Evolutionary conservation across 2,888 invertebrate genomes (phyloP), one percentile per base, ranked within the genome.

Genomic region (Amiota communis): DNA sequence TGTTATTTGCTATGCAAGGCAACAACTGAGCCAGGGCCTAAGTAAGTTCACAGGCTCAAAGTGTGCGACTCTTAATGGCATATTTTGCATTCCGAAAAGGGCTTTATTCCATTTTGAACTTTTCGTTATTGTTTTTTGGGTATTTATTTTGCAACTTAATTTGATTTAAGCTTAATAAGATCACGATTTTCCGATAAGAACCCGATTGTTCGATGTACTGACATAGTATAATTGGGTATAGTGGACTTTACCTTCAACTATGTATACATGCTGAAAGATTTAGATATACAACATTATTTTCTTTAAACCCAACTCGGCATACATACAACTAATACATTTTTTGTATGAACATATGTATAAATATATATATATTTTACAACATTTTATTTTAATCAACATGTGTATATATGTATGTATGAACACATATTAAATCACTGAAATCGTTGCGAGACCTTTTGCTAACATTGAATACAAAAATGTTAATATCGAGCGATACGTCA

Each of bases 101-200:
- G 78, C 78, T 80, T 77, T 83, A 85, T 82, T 83, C 84, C 83
- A 86, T 84, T 84, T 84, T 81, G 76, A 83, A 83, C 83, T 84
- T 51, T 2, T n/a, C 13, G 36, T 36, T 36, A 36, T 71, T 48
- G 80, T 80, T 80, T 84, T 75, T 46, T 20, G 51, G 68, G 74
- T 79, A 80, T 79, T 75, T 78, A 75, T 74, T 75, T 77, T 51
- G 67, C 36, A 53, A 68, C 67, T 68, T 68, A 68, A 68, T 68
- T 68, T 17, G 47, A 56, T 48, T 61, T 65, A 65, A 72, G 79
- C 76, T 79, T 82, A 85, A 84, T 81, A 82, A 81, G 83, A 85
- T 84, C 83, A 83, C 83, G 85, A 83, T 85, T 85, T 72, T 36
- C 74, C 72, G 75, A 81, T 81, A 77, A 84, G 76, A 47, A 63